Evolutionary conservation across 2,888 invertebrate genomes (phyloP), one percentile per base, ranked within the genome.

Genomic region (Agrenia bidenticulata): DNA sequence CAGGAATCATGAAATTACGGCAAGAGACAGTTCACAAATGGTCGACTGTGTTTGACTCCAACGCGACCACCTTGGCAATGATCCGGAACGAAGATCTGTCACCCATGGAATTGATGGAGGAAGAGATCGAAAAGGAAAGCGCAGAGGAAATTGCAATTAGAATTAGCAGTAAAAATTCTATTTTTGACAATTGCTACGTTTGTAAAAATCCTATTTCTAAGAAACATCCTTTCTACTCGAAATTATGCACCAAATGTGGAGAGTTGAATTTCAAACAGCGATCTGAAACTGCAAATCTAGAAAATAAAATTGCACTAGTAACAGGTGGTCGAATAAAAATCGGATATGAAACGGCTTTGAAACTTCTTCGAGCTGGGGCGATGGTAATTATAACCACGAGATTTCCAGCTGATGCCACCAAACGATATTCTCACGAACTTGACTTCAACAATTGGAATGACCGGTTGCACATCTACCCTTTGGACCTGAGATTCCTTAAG

Each of bases 271-370:
- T 51, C 23, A 17, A 51, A 21, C 17, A 51, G 57, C 61, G 66
- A 50, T 26, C 41, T 1, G 37, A 61, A 54, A 21, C 27, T 41
- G 53, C 59, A 32, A 37, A 55, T 37, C 37, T 69, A 15, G 19
- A 1, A 27, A 67, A 61, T 1, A 57, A 61, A 50, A 56, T 57
- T n/a, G 66, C 67, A 1, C 37, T 69, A n/a, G 63, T 69, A 1
- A 69, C 69, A 9, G 69, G 69, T 13, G 69, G 61, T 1, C 63
- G 69, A 54, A 54, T 67, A n/a, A 69, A 69, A 64, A 69, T 69
- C 39, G 69, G 69, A 21, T 69, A 55, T 27, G 61, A 69, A 61
- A 56, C 32, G 1, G 63, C 27, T 19, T 42, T 69, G 53, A 63
- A 63, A 50, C 49, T 69, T n/a, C 49, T 69, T 2, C 63, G 69